Base-by-base conservation (phyloP, 2,888 invertebrate genomes). In the Harpagoxenus sublaevis region DNA sequence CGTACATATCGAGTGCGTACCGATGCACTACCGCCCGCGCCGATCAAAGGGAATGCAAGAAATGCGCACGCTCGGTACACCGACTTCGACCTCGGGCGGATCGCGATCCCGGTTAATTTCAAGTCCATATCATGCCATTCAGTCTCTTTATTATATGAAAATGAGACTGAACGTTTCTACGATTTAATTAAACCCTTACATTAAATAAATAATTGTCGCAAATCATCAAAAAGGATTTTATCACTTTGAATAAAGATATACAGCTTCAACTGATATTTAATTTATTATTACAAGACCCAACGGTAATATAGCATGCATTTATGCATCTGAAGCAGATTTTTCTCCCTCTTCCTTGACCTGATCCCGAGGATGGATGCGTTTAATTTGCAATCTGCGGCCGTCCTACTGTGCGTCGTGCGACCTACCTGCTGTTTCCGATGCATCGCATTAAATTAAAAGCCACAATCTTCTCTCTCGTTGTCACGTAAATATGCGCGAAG, bases 1-100 rank as follows among this genome's bases (percentile, higher is more conserved):
- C 71, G 68, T 62, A 82, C 77, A 83, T 77, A 86, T 83, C 79
- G 84, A 85, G 35, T 65, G 85, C 83, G 83, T 83, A 55, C 84
- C 84, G 82, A 71, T 71, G 83, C 82, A 84, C 79, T 66, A 82
- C 65, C 55, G 87, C n/a, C n/a, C n/a, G n/a, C n/a, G n/a, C 62
- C 83, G 89, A 89, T 86, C 89, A 89, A 89, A 87, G 83, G 84
- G 73, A 89, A 63, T 48, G 75, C 48, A 62, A 74, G n/a, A 60
- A 62, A 45, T 31, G 48, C 48, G 55, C 70, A n/a, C 55, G 18
- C 75, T 48, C 75, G 23, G 12, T 75, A 51, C 63, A 48, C 48
- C 10, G 28, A 65, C 39, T 75, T 51, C 39, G 12, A 77, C 39
- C 65, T 53, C 23, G 35, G 51, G 18, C 48, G 9, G 6, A 63